Conservation (phyloP, 2,113 vertebrate genomes). For the Saguinus imperator region DNA sequence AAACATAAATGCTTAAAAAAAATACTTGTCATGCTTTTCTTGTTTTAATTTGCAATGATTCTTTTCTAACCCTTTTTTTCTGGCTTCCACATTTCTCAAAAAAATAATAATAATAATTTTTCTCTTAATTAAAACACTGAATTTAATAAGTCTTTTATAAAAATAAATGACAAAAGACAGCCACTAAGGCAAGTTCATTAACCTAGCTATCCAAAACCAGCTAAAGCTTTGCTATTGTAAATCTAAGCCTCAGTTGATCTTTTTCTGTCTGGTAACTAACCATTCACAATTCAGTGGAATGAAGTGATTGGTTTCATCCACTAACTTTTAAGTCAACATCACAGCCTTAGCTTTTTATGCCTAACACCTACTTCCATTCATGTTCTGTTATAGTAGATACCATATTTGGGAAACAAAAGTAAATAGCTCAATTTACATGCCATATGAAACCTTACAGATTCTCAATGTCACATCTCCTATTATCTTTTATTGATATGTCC, state of each 20-base stretch:
- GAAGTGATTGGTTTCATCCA: constrained; percentile 27
- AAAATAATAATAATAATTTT: constrained; percentile 26
- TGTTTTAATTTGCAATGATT: not conserved
- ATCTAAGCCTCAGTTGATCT: not conserved
- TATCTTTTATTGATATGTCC: not conserved
- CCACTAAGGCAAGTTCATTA: constrained; percentile 3
- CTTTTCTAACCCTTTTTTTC: not conserved
- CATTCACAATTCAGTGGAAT: not conserved
- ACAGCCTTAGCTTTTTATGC: constrained; percentile 26
- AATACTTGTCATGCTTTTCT: not conserved
- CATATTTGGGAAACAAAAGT: constrained; percentile 18
- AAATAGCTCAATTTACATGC: not conserved
- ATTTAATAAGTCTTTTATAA: constrained; percentile 35
- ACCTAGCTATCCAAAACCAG: not conserved
- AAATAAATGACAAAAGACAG: constrained; percentile 43
- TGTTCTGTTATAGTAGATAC: constrained; percentile 6
- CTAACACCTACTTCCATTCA: not conserved
- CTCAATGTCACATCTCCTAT: not conserved
- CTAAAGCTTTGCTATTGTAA: not conserved
- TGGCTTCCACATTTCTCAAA: constrained; percentile 17
- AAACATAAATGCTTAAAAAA: not conserved
- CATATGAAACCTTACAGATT: not conserved
- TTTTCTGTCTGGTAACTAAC: constrained; percentile 31
- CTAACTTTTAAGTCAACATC: constrained; percentile 33
- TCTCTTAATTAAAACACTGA: constrained; percentile 42